Evolutionary conservation across 1,140 invertebrate genomes (phyloP).

Genomic region (Galleria mellonella): DNA sequence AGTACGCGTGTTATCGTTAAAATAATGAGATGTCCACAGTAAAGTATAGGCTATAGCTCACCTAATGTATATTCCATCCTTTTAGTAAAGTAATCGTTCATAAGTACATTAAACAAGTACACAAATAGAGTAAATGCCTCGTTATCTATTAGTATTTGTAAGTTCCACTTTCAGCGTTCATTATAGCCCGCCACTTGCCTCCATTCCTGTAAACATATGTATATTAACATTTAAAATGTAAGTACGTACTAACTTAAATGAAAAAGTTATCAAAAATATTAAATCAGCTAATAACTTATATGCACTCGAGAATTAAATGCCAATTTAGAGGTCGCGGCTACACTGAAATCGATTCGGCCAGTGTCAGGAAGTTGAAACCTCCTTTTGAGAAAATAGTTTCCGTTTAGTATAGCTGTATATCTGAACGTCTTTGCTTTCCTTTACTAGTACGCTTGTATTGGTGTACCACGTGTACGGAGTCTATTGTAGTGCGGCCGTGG

Average conservation of each 20-base stretch:
- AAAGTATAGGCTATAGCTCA: constrained; percentile 47
- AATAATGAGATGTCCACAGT: constrained; percentile 32
- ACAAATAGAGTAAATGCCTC: constrained; percentile 52
- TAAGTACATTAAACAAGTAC: constrained; percentile 66
- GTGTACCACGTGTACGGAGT: neutral
- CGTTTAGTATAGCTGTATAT: neutral
- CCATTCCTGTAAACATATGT: constrained; percentile 57
- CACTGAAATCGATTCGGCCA: constrained; percentile 1
- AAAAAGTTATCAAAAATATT: constrained; percentile 38
- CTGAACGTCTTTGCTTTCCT: neutral
- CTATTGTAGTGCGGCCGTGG: constrained; percentile 9
- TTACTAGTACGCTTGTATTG: no score
- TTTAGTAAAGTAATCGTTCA: constrained; percentile 48
- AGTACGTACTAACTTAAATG: constrained; percentile 31
- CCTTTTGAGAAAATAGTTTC: no score
- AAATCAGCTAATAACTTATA: constrained; percentile 31
- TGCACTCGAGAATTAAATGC: constrained; percentile 43
- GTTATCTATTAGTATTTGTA: constrained; percentile 58
- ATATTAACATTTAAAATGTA: constrained; percentile 51
- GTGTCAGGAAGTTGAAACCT: no score
- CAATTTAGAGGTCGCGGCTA: constrained; percentile 22
- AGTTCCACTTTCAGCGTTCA: constrained; percentile 42
- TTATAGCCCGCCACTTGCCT: constrained; percentile 54
- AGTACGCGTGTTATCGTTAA: constrained; percentile 41
- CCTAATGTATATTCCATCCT: constrained; percentile 73